phyloP scores from a whole-genome alignment of 2,113 vertebrate genomes.

The Heloderma charlesbogerti region DNA sequence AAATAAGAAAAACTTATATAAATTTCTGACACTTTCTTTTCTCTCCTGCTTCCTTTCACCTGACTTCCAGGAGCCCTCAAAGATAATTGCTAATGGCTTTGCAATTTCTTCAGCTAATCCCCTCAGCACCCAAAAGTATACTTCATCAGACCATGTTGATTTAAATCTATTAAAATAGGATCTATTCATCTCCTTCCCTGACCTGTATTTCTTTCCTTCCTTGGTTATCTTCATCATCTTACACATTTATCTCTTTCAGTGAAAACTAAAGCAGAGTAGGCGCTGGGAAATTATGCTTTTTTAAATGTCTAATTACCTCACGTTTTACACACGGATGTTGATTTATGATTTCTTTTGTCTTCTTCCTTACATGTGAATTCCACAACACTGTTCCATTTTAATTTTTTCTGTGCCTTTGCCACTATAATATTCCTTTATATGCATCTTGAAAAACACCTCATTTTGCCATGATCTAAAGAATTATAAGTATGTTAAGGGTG shows the following conservation, averaged over 20 bases:
- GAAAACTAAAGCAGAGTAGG: conserved; percentile 3
- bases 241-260: conserved; percentile 16
- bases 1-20: conserved; percentile 7
- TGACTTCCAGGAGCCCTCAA: conserved; percentile 20
- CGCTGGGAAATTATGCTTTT: background rate
- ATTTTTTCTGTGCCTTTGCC: background rate
- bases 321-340: background rate
- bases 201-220: conserved; percentile 19
- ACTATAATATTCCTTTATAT: background rate
- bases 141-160: conserved; percentile 37
- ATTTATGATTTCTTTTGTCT: conserved; percentile 4
- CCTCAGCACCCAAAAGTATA: conserved; percentile 24
- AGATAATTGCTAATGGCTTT: conserved; percentile 38
- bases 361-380: background rate
- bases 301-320: background rate
- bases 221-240: conserved; percentile 20
- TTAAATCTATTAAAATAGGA: conserved; percentile 46
- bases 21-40: background rate
- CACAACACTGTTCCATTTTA: background rate
- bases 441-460: background rate
- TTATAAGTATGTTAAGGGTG: background rate
- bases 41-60: background rate
- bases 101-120: conserved; percentile 39
- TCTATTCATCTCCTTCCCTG: conserved; percentile 33
- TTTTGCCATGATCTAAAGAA: background rate